These are phyloP conservation scores for Azorinus chamasolen DNA, from an alignment of 2,888 invertebrate species.

Conservation along the genomic window DNA sequence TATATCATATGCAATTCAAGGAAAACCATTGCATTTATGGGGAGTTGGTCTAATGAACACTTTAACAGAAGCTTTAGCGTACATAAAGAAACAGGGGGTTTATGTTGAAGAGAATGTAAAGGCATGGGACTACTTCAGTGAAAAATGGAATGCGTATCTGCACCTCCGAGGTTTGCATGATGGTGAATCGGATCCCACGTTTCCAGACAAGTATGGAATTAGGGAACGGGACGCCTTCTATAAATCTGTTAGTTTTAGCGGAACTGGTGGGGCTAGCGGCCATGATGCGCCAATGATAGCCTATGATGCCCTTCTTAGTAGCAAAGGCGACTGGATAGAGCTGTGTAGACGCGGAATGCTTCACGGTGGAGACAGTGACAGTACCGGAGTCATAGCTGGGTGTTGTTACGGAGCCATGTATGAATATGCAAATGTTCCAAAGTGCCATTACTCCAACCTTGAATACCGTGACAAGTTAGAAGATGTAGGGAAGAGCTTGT, in stretches of 20 bases:
- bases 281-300: slow-evolving; percentile 85
- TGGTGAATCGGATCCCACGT: slow-evolving; percentile 73
- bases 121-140: slow-evolving; percentile 79
- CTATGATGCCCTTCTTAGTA: slow-evolving; percentile 66
- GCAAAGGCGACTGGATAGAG: slow-evolving; percentile 39
- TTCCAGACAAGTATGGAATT: slow-evolving; percentile 75
- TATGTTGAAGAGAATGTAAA: slow-evolving; percentile 75
- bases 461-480: slow-evolving; percentile 8
- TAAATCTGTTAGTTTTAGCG: slow-evolving; percentile 74
- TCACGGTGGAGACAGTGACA: slow-evolving; percentile 84
- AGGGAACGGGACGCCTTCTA: slow-evolving; percentile 80
- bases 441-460: slow-evolving; percentile 57
- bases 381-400: slow-evolving; percentile 84
- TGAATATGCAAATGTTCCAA: slow-evolving; percentile 80
- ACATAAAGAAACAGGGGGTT: slow-evolving; percentile 72
- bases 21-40: slow-evolving; percentile 78
- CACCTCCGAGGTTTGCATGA: slow-evolving; percentile 68
- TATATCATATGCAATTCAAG: slow-evolving; percentile 75
- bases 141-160: slow-evolving; percentile 80
- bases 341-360: slow-evolving; percentile 74
- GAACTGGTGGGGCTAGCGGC: slow-evolving; percentile 84
- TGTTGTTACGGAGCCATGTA: slow-evolving; percentile 81
- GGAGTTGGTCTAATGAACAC: slow-evolving; percentile 76
- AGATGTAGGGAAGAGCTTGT: slow-evolving; percentile 2
- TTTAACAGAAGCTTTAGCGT: slow-evolving; percentile 73